Percentiles rank a stretch among this genome's conserved stretches.
Conservation (phyloP, 2,888 invertebrate genomes). For the Nemotelus pantherinus region DNA sequence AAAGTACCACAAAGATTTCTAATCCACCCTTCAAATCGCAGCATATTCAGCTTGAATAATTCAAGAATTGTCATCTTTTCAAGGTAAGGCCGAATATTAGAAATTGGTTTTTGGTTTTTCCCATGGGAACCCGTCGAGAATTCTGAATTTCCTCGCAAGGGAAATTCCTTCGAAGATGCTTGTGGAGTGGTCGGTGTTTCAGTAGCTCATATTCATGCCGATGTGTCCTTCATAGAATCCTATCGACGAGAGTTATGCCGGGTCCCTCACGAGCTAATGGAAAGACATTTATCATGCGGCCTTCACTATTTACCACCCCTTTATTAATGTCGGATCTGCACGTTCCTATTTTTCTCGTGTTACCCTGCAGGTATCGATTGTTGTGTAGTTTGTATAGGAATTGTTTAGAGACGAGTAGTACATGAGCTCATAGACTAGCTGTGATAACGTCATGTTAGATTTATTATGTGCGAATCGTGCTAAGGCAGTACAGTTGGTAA, state of each 20-base stretch:
- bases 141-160: background rate
- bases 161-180: background rate
- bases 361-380: slow-evolving; percentile 37
- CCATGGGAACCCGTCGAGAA: background rate
- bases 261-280: slow-evolving; percentile 25
- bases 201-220: background rate
- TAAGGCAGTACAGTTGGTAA: background rate
- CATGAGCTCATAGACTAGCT: slow-evolving; percentile 28
- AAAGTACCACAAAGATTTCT: background rate
- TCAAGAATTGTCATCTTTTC: background rate
- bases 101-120: slow-evolving; percentile 10
- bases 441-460: slow-evolving; percentile 49
- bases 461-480: slow-evolving; percentile 49
- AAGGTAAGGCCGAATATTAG: background rate
- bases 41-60: slow-evolving; percentile 11
- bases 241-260: background rate
- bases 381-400: slow-evolving; percentile 21
- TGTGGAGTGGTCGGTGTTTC: too few relatives aligned
- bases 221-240: background rate
- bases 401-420: slow-evolving; percentile 6
- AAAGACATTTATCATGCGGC: slow-evolving; percentile 35
- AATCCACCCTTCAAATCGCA: background rate
- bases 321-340: slow-evolving; percentile 6
- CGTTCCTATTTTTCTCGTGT: slow-evolving; percentile 33
- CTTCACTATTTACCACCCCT: slow-evolving; percentile 13